Evolutionary conservation across 2,888 invertebrate genomes (phyloP), one percentile per base, ranked within the genome.

Genomic region (Drosophila diplacantha): DNA sequence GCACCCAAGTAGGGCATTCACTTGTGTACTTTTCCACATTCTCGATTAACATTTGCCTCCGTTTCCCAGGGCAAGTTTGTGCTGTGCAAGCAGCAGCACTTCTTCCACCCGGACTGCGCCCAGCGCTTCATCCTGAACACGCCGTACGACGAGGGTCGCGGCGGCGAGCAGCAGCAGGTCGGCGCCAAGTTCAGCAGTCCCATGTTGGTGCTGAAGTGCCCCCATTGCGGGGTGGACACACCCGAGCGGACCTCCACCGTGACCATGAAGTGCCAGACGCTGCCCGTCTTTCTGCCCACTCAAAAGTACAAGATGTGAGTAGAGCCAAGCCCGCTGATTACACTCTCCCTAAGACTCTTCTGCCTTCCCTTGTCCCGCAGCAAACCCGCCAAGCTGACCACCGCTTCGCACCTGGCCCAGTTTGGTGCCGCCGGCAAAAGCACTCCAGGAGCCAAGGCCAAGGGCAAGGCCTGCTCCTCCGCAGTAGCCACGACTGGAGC

Each of bases 61-160:
- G 0, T 12, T 50, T 39, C 44, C 7, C 87, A 95, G 94, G 97
- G 97, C 5, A 91, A 91, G 73, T 97, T 96, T 89, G 91, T 93
- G 79, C 93, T 95, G 76, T 97, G 97, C 87, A 91, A 91, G 51
- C 89, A 91, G 59, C 91, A 92, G 20, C 97, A 97, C 88, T 92
- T 95, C 72, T 96, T 94, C 88, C 97, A 97, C 89, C 89, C 93
- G 56, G 93, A 93, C 56, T 97, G 97, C 84, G 93, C 93, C 14
- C 86, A 87, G 57, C 88, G 88, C 51, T 87, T 85, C 61, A 85
- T 88, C 44, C 76, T 88, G 6, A 88, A 86, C 71, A 85, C 85
- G 31, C 86, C 87, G 11, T 86, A 85, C 59, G 89, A 85, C 61
- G 89, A 49, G 29, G 35, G 49, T 16, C 41, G 29, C 12, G 37